Evolutionary conservation across 2,888 invertebrate species (phyloP).

Genomic region (Bibio marci): DNA sequence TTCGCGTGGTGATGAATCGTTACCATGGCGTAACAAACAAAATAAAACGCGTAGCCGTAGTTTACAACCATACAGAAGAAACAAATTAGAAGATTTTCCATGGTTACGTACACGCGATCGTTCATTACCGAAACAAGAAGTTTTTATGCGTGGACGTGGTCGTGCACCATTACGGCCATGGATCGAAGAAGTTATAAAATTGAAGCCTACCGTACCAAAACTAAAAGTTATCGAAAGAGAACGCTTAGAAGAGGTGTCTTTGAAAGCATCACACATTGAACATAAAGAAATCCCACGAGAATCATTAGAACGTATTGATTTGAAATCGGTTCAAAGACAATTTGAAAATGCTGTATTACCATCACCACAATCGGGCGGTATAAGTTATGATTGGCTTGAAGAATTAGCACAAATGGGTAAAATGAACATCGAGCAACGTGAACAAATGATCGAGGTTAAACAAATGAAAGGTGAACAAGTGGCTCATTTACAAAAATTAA

Average conservation of each 20-base stretch:
- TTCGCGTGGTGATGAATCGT: constrained; percentile 34
- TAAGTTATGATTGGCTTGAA: background rate
- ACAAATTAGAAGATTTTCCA: constrained; percentile 16
- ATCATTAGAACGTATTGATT: constrained; percentile 31
- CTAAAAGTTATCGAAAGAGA: constrained; percentile 27
- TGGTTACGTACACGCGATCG: constrained; percentile 29
- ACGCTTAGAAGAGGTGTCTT: constrained; percentile 30
- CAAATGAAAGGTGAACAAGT: constrained; percentile 27
- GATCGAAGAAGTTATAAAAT: constrained; percentile 44
- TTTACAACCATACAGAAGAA: constrained; percentile 23
- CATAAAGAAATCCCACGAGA: constrained; percentile 34
- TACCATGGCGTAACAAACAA: constrained; percentile 33
- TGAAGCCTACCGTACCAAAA: constrained; percentile 32
- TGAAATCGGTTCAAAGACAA: constrained; percentile 33
- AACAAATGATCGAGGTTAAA: constrained; percentile 10
- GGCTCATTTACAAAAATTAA: constrained; percentile 24
- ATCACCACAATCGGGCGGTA: no score
- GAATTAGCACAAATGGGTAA: background rate
- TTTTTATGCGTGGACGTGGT: constrained; percentile 21
- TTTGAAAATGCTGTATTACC: background rate
- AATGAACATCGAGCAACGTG: background rate
- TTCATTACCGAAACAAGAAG: constrained; percentile 31
- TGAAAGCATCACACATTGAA: constrained; percentile 39
- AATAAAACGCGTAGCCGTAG: constrained; percentile 26
- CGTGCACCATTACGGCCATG: constrained; percentile 31